Evolutionary conservation across 2,888 invertebrate species (phyloP).

Genomic region (Tenthredo notha): DNA sequence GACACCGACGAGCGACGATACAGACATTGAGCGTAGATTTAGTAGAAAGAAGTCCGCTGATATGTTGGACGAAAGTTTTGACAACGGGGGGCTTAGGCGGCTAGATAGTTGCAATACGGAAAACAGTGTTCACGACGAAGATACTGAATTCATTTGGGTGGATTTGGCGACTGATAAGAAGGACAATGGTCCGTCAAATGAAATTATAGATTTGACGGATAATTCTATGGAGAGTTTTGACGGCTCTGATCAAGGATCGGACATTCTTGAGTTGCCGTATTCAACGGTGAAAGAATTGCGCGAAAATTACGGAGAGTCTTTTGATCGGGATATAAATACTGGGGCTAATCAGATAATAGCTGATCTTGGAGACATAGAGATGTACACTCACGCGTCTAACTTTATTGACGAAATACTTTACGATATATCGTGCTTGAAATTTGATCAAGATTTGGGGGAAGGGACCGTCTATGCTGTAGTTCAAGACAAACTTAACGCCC

Average conservation of each 20-base stretch:
- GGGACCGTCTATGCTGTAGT: neutral
- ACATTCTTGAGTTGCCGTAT: constrained; percentile 68
- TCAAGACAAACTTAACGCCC: constrained; percentile 36
- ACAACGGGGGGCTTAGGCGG: constrained; percentile 39
- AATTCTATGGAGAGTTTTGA: constrained; percentile 54
- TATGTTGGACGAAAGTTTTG: neutral
- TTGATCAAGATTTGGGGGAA: constrained; percentile 41
- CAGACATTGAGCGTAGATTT: neutral
- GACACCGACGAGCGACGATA: constrained; percentile 63
- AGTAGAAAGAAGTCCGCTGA: neutral
- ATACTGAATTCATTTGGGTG: constrained; percentile 57
- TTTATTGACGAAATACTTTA: constrained; percentile 66
- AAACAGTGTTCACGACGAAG: constrained; percentile 38
- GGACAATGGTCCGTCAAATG: neutral
- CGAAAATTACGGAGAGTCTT: constrained; percentile 66
- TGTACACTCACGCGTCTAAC: constrained; percentile 61
- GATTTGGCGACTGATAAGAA: constrained; percentile 53
- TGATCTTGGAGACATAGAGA: constrained; percentile 66
- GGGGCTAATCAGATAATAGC: constrained; percentile 72
- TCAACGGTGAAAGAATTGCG: constrained; percentile 64
- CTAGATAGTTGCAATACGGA: constrained; percentile 25
- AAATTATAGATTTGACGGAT: constrained; percentile 52
- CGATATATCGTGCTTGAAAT: constrained; percentile 58
- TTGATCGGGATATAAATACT: constrained; percentile 68
- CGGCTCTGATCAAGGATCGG: constrained; percentile 64